Evolutionary conservation across 2,797 vertebrate species (phyloP), one percentile per base, ranked within the genome.

Genomic region (Aselliscus stoliczkanus): DNA sequence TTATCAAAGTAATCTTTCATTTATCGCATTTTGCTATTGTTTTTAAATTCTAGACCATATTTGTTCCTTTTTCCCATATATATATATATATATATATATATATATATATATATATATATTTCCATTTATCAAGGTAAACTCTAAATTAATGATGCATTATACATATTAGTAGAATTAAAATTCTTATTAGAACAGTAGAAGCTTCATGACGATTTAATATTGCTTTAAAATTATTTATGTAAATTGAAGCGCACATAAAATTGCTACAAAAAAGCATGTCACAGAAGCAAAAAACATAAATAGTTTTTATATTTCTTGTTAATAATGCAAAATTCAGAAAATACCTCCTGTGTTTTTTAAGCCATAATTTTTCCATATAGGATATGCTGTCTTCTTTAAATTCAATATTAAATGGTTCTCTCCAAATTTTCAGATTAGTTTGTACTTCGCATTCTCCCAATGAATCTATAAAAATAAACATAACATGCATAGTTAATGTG

Each of bases 331-430:
- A 21, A 84, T 88, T 77, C 39, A 54, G 39, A 60, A 77, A 96
- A 96, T 98, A 99, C 99, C 99, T 99, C 98, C 98, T 99, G 94
- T 99, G 98, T 85, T 99, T 99, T 97, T 99, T 99, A 83, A 99
- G 98, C 93, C 99, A 98, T 83, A 99, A 98, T 97, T 99, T 99
- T 97, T 99, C 99, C 99, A 99, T 97, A 97, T 99, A 99, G 94
- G 98, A 99, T 83, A 99, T 97, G 88, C 98, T 98, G 65, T 98
- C 98, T 95, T 98, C 97, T 96, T 97, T 98, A 98, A 99, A 99
- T 96, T 99, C 98, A 98, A 99, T 98, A 15, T 97, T 98, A 97
- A 99, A n/a, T 73, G 98, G 97, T 69, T 98, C 96, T 88, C 97
- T 98, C 85, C 20, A 54, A 92, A 97, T 94, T 97, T 95, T 96